These are phyloP conservation scores for Tychaedon coryphoeus DNA, from an alignment of 2,113 vertebrate genomes.

Conservation along the genomic window DNA sequence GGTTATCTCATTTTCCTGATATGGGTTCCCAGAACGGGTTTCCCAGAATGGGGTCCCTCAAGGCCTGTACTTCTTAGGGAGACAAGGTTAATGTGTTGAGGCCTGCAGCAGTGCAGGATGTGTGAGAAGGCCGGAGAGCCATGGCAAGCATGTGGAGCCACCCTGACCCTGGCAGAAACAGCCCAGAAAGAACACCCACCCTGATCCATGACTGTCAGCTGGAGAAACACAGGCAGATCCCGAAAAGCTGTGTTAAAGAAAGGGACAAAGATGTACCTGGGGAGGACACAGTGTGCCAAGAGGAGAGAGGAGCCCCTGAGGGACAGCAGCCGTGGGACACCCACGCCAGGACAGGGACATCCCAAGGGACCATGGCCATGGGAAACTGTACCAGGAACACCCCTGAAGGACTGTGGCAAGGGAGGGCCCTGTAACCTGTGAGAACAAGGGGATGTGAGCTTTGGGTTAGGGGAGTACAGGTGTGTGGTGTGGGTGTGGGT, in stretches of 20 bases:
- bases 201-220: not conserved
- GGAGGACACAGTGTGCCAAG: not conserved
- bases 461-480: accelerated
- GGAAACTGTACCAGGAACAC: accelerated
- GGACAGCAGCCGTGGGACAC: not conserved
- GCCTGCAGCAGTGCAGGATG: accelerated
- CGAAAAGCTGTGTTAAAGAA: not conserved
- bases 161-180: accelerated
- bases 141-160: not conserved
- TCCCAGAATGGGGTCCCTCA: not conserved
- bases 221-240: not conserved
- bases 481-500: not conserved
- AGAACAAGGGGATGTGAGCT: not conserved
- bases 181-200: not conserved
- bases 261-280: not conserved
- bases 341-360: accelerated
- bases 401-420: not conserved
- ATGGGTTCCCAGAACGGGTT: too few relatives aligned
- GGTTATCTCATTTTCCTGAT: not conserved
- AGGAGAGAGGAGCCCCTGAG: not conserved
- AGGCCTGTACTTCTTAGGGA: accelerated
- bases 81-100: not conserved
- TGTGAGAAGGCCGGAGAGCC: not conserved
- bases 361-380: accelerated
- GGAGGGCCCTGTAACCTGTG: not conserved